Conservation (phyloP, 2,888 invertebrate genomes). For the Agriotes lineatus region DNA sequence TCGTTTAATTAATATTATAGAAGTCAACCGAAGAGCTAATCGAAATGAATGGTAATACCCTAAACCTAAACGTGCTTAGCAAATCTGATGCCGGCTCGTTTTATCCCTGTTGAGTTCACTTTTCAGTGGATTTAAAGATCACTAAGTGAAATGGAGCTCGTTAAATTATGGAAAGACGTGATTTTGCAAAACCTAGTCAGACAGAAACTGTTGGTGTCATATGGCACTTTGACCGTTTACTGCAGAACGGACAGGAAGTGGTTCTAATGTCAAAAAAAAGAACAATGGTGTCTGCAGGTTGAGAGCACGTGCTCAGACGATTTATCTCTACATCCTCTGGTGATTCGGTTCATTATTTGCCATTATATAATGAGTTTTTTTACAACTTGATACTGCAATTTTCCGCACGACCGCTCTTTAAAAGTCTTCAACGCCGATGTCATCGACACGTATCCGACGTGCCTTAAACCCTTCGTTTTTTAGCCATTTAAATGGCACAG, state of each 20-base stretch:
- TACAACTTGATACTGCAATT: conserved; percentile 6
- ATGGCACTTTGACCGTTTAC: too few relatives aligned
- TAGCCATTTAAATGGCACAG: too few relatives aligned
- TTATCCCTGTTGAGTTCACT: too few relatives aligned
- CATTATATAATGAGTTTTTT: conserved; percentile 15
- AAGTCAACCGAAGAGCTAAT: not conserved
- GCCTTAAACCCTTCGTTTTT: too few relatives aligned
- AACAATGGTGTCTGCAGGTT: not conserved
- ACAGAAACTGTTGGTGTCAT: too few relatives aligned
- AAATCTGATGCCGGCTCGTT: too few relatives aligned
- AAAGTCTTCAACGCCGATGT: not conserved
- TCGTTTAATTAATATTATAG: conserved; percentile 13
- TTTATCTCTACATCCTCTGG: conserved; percentile 2
- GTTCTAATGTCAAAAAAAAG: conserved; percentile 4
- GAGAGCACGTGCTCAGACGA: conserved; percentile 19
- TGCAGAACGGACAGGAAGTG: conserved; percentile 8
- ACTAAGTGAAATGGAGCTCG: too few relatives aligned
- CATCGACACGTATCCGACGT: too few relatives aligned
- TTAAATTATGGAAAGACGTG: too few relatives aligned
- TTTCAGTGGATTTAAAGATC: too few relatives aligned
- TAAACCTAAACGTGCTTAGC: too few relatives aligned
- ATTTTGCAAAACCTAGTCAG: too few relatives aligned
- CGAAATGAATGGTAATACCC: not conserved
- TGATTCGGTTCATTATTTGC: conserved; percentile 11
- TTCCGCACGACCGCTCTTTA: conserved; percentile 13